phyloP scores from a whole-genome alignment of 2,888 invertebrate species.

The Perithous albicinctus region DNA sequence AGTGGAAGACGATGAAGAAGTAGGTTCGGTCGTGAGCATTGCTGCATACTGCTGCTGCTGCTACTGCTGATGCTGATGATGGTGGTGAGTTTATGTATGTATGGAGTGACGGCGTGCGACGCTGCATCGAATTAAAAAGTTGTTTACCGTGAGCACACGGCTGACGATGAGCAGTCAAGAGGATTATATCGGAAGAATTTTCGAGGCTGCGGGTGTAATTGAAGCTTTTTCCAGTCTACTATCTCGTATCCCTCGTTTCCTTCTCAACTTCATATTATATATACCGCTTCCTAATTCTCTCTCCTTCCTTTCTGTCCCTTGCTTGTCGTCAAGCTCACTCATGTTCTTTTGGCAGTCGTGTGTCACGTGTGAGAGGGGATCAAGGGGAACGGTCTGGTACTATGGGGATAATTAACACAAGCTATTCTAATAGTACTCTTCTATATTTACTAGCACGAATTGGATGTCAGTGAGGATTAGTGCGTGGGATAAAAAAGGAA shows the following conservation, averaged over 20 bases:
- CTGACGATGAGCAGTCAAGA: conserved; percentile 35
- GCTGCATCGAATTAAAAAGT: conserved; percentile 62
- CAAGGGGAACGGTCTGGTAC: conserved; percentile 50
- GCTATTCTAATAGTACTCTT: conserved; percentile 69
- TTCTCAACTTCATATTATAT: conserved; percentile 52
- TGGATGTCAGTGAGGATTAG: conserved; percentile 11
- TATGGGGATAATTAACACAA: conserved; percentile 79
- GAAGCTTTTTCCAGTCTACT: conserved; percentile 37
- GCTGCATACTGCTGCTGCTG: not conserved
- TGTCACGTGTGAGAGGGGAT: conserved; percentile 48
- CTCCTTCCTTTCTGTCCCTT: conserved; percentile 33
- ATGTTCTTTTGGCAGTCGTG: conserved; percentile 34
- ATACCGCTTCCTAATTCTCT: conserved; percentile 59
- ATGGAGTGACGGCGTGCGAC: conserved; percentile 1
- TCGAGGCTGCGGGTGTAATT: conserved; percentile 21
- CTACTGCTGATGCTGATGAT: not conserved
- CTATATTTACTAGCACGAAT: conserved; percentile 72
- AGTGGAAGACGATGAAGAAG: not conserved
- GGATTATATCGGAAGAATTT: conserved; percentile 53
- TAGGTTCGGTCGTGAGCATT: conserved; percentile 24
- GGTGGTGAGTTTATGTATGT: not conserved
- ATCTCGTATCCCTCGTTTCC: conserved; percentile 14
- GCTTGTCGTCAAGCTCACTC: conserved; percentile 55
- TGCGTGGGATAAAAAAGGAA: not conserved
- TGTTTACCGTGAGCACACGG: conserved; percentile 46